Evolutionary conservation across 2,888 invertebrate species (phyloP).

Genomic region (Diarsia rubi): DNA sequence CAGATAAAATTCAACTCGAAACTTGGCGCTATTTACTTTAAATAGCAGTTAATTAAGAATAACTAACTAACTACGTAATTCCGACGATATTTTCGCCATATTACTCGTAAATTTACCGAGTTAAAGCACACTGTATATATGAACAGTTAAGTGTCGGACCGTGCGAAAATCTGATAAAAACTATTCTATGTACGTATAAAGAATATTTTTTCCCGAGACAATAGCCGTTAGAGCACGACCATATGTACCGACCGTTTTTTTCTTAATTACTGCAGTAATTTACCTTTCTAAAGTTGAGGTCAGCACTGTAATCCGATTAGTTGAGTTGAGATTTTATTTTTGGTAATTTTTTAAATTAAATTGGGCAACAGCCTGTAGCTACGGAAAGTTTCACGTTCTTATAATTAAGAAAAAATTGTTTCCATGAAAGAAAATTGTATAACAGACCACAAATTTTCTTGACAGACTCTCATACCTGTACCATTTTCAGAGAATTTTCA

Average conservation of each 20-base stretch:
- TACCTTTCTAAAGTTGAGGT: constrained; percentile 84
- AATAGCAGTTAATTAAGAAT: constrained; percentile 61
- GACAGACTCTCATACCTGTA: neutral
- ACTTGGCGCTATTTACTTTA: constrained; percentile 54
- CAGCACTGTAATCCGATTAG: constrained; percentile 74
- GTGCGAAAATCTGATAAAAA: constrained; percentile 90
- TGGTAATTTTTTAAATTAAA: constrained; percentile 50
- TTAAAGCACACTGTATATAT: constrained; percentile 80
- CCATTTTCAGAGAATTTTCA: neutral
- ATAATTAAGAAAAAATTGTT: neutral
- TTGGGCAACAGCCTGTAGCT: constrained; percentile 60
- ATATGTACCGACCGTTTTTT: constrained; percentile 82
- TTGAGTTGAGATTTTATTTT: constrained; percentile 68
- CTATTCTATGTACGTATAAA: constrained; percentile 86
- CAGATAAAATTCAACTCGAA: constrained; percentile 10
- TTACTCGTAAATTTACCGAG: constrained; percentile 61
- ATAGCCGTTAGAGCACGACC: constrained; percentile 76
- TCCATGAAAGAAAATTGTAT: too few species aligned
- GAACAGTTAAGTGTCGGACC: constrained; percentile 83
- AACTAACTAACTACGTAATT: constrained; percentile 59
- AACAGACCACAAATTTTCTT: too few species aligned
- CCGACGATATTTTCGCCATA: constrained; percentile 63
- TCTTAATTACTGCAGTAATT: constrained; percentile 81
- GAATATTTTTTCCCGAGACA: constrained; percentile 87
- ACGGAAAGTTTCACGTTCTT: neutral